Evolutionary conservation across 2,113 vertebrate species (phyloP).

Genomic region (Myodes glareolus): DNA sequence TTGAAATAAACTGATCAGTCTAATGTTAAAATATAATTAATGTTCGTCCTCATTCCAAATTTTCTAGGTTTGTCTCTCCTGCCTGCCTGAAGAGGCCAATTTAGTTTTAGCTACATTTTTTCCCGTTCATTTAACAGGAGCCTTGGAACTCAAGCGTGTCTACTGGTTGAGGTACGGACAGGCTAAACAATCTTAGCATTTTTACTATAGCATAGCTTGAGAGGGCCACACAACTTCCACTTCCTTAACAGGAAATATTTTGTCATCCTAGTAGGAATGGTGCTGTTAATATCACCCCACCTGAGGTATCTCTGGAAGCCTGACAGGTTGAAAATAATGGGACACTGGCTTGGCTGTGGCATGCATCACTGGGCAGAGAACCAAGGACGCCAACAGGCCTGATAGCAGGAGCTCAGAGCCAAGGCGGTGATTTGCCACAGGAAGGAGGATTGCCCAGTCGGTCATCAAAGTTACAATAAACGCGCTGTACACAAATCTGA

Average conservation of each 20-base stretch:
- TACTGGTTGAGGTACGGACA: not conserved
- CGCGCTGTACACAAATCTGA: not conserved
- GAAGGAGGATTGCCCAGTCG: not conserved
- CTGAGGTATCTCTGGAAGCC: not conserved
- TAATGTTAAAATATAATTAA: slow-evolving; percentile 51
- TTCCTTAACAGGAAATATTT: not conserved
- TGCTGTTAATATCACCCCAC: not conserved
- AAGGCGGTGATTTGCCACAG: not conserved
- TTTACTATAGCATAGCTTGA: not conserved
- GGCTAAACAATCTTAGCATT: not conserved
- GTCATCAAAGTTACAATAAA: not conserved
- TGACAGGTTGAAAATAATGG: not conserved
- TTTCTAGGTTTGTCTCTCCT: slow-evolving; percentile 43
- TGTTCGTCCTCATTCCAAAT: slow-evolving; percentile 40
- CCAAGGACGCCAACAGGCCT: not conserved
- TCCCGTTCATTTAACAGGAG: not conserved
- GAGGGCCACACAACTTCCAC: not conserved
- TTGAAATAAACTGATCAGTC: slow-evolving; percentile 66
- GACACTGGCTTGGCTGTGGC: not conserved
- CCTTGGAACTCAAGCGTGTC: not conserved
- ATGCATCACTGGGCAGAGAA: not conserved
- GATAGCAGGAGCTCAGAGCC: not conserved
- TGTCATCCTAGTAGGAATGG: not conserved
- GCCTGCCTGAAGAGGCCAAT: slow-evolving; percentile 20
- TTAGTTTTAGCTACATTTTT: not conserved